Base-by-base conservation (phyloP, 1,140 invertebrate genomes). In the Leucophenga varia region DNA sequence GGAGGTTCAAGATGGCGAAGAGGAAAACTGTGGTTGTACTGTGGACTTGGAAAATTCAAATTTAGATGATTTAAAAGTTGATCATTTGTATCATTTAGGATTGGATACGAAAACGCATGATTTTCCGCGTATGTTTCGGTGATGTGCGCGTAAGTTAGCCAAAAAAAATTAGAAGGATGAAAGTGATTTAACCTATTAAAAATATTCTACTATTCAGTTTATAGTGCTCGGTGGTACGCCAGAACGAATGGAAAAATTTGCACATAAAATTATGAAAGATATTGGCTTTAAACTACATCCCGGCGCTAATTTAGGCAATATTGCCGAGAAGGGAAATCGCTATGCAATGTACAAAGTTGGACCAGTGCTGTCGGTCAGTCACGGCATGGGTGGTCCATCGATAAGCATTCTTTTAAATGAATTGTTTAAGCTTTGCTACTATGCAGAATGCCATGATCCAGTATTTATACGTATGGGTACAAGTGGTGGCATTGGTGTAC, bases 311-410 rank as follows among this genome's bases (percentile, higher is more conserved):
- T 38, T 65, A 2, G 49, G 32, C 5, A 42, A 65, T 35, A 35
- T 65, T 9, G 25, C 55, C 0, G 55, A 47, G 20, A 38, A 22
- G 8, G 63, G 43, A 1, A 34, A 57, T 30, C 58, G 56, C 1
- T 65, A 46, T 37, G 20, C 55, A 8, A 8, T 65, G 21, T 65
- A 38, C 20, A 65, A 65, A 21, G 63, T 54, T 19, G 68, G 64
- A 3, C 64, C 64, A 3, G 57, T 72, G 7, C 40, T 70, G 19
- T 59, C 55, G 6, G 74, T 72, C n/a, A 72, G 88, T 81, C 88
- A 91, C 72, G 89, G 89, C 31, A 91, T 91, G 77, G 88, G 88
- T 9, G 80, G 84, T n/a, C 85, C 88, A 5, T 91, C 89, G 0
- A 75, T 89, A 3, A 83, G 84, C 16, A 89, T 92, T 43, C 74